Evolutionary conservation across 2,888 invertebrate species (phyloP).

Genomic region (Brachypalpus laphriformis): DNA sequence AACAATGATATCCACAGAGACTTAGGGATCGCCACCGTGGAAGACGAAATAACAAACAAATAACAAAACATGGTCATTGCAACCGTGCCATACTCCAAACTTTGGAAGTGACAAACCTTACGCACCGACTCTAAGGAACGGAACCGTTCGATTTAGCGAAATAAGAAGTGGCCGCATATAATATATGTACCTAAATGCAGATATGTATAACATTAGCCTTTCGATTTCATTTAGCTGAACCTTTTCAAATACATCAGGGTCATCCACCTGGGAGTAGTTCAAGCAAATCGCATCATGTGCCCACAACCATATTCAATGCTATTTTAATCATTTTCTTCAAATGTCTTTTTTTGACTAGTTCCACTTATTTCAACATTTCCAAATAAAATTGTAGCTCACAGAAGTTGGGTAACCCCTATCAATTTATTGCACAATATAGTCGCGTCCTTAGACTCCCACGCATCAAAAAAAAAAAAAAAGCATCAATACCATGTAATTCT

Average conservation of each 20-base stretch:
- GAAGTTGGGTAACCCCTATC: background rate
- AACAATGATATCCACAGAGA: too few relatives aligned
- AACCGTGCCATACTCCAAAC: too few relatives aligned
- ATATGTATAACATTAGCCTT: background rate
- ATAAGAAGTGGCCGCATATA: too few relatives aligned
- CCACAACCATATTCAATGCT: background rate
- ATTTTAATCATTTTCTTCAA: background rate
- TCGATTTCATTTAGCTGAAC: background rate
- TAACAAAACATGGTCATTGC: too few relatives aligned
- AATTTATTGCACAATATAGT: background rate
- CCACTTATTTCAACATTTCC: background rate
- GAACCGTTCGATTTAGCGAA: too few relatives aligned
- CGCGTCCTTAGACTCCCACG: background rate
- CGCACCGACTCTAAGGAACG: too few relatives aligned
- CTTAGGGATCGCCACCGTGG: too few relatives aligned
- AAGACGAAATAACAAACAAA: too few relatives aligned
- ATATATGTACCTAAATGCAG: too few relatives aligned
- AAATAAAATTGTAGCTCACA: background rate
- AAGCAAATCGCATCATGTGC: background rate
- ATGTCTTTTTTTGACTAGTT: background rate
- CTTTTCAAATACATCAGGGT: background rate
- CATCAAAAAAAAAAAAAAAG: background rate
- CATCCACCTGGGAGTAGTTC: background rate
- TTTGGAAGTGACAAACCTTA: too few relatives aligned
- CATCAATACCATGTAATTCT: slow-evolving; percentile 10